Evolutionary conservation across 1,140 invertebrate genomes (phyloP).

Genomic region (Lycorma delicatula): DNA sequence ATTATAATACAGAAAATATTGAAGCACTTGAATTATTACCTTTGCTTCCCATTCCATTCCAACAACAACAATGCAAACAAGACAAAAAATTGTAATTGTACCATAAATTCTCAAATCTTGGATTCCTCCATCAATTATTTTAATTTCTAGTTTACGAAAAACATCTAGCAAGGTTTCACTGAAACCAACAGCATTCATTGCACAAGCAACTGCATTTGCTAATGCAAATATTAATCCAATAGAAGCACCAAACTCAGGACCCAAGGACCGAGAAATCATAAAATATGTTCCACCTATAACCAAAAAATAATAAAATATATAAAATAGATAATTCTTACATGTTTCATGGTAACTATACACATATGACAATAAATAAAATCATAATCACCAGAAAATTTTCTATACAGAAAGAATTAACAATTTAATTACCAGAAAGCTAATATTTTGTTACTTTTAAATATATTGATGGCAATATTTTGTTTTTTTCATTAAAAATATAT

Average conservation of each 20-base stretch:
- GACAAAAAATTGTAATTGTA: conserved; percentile 62
- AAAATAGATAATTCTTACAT: too few species aligned
- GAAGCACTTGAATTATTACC: conserved; percentile 37
- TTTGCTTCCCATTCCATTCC: conserved; percentile 90
- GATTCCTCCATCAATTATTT: conserved; percentile 51
- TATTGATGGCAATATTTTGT: too few species aligned
- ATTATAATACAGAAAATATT: not conserved
- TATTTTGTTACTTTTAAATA: too few species aligned
- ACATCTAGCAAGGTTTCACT: conserved; percentile 79
- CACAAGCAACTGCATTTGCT: conserved; percentile 93
- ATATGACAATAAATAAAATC: too few species aligned
- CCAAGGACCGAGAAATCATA: conserved; percentile 92
- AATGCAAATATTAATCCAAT: conserved; percentile 81
- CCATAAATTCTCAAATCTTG: conserved; percentile 56
- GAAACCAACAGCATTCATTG: conserved; percentile 97
- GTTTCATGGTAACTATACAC: too few species aligned
- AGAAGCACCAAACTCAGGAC: conserved; percentile 92
- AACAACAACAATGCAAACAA: conserved; percentile 73
- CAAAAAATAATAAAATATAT: too few species aligned
- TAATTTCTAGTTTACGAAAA: conserved; percentile 42
- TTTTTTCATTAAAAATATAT: too few species aligned
- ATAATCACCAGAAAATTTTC: too few species aligned
- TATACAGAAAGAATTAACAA: too few species aligned
- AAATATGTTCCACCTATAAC: conserved; percentile 87
- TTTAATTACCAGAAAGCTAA: too few species aligned